Conservation (phyloP, 2,888 invertebrate species). For the Lagria hirta region DNA sequence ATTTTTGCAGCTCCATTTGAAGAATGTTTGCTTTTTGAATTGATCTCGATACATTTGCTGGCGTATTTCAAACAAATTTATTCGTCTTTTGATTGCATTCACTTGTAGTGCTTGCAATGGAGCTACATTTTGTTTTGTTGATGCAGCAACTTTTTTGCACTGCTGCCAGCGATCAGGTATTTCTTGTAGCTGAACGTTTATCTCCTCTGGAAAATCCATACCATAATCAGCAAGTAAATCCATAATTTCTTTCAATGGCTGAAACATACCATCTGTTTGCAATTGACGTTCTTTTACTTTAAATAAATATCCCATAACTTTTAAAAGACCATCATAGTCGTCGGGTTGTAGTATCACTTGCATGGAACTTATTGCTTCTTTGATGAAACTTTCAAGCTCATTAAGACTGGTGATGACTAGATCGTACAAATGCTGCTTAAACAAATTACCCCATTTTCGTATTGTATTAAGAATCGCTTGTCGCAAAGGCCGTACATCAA, state of each 20-base stretch:
- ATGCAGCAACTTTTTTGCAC: conserved; percentile 78
- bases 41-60: conserved; percentile 75
- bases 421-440: conserved; percentile 82
- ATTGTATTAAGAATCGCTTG: conserved; percentile 79
- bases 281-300: conserved; percentile 75
- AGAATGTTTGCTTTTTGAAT: conserved; percentile 64
- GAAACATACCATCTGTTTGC: conserved; percentile 86
- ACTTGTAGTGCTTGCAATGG: conserved; percentile 89
- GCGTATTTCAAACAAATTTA: conserved; percentile 76
- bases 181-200: conserved; percentile 72
- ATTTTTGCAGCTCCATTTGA: conserved; percentile 64
- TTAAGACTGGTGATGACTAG: conserved; percentile 76
- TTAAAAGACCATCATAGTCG: conserved; percentile 81
- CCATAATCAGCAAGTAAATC: conserved; percentile 81
- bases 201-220: conserved; percentile 82
- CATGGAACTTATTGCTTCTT: conserved; percentile 71
- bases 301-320: conserved; percentile 80
- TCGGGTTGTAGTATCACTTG: conserved; percentile 74
- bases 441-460: conserved; percentile 86
- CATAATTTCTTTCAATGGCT: conserved; percentile 82
- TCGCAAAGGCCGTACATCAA: conserved; percentile 79
- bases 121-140: conserved; percentile 81
- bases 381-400: conserved; percentile 77
- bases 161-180: conserved; percentile 87
- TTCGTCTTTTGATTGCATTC: conserved; percentile 79